Percentiles rank a stretch among this genome's conserved stretches.
Conservation (phyloP, 2,888 invertebrate species). For the Agriopis leucophaearia region DNA sequence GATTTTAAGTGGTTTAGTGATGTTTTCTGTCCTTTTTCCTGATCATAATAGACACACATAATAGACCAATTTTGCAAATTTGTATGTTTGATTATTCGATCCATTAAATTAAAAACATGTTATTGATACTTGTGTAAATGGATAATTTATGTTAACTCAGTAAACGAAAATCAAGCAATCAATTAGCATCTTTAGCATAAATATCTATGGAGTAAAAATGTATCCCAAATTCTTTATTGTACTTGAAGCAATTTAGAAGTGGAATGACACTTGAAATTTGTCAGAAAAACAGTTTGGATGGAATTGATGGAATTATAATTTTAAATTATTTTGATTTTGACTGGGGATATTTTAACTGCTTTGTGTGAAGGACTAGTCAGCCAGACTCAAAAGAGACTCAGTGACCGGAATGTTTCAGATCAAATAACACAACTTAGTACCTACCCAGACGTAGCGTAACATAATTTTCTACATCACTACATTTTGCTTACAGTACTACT, state of each 20-base stretch:
- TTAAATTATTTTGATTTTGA: too few species aligned
- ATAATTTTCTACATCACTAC: constrained; percentile 32
- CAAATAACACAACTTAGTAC: neutral
- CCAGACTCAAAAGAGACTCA: neutral
- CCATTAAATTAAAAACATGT: too few species aligned
- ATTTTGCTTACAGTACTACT: constrained; percentile 24
- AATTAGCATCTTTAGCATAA: too few species aligned
- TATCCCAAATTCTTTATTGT: too few species aligned
- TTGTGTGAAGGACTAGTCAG: neutral
- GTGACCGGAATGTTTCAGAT: neutral
- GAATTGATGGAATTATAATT: neutral
- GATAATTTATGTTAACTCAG: too few species aligned
- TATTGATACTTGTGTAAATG: too few species aligned
- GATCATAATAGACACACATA: constrained; percentile 57
- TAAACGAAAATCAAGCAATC: too few species aligned
- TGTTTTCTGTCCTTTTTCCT: constrained; percentile 49
- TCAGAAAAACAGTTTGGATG: too few species aligned
- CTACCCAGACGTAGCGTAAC: constrained; percentile 3
- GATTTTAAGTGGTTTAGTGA: constrained; percentile 49
- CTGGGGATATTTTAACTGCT: neutral
- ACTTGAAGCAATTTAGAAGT: too few species aligned
- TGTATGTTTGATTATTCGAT: too few species aligned
- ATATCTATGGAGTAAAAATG: too few species aligned
- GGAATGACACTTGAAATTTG: too few species aligned
- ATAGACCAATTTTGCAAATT: neutral